Evolutionary conservation across 2,113 vertebrate species (phyloP), one percentile per base, ranked within the genome.

Genomic region (Semnornis frantzii): DNA sequence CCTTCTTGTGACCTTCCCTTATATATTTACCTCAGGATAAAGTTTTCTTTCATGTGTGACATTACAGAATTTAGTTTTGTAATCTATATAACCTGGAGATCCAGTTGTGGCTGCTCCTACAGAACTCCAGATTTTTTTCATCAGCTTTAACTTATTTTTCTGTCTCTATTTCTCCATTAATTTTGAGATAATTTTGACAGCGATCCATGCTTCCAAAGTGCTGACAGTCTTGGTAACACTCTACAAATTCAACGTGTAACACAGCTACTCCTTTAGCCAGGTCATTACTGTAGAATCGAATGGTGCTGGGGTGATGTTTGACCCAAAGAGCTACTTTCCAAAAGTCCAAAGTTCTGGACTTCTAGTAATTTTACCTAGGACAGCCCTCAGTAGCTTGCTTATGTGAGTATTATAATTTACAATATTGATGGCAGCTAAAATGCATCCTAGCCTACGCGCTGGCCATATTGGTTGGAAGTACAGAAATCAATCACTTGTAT

Each of bases 151-250:
- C 24, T 69, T 82, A 75, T 79, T 62, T 72, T 89, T 82, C 33
- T 87, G 19, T 25, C 44, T 85, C 55, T 69, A 28, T 89, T 87
- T 89, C 71, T 82, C 25, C 55, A 82, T 37, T 79, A 82, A 79
- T 79, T 91, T 69, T 25, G 69, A 48, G 44, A 82, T 64, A 75
- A 72, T 82, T 82, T 87, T 94, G 92, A 89, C 92, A 91, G 55
- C 89, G 92, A 93, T 87, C 58, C 79, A 85, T 94, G 87, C 33
- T 48, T 93, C 90, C 75, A 69, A 70, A 82, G 31, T 60, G 4
- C 71, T 79, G 85, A 54, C 58, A 89, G 82, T 6, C 37, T 25
- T 28, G 37, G 33, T 87, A 72, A 37, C 48, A 79, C 68, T 50
- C 54, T 69, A 50, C 21, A 82, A 72, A 95, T 87, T 79, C 75